These are phyloP conservation scores for Lagopus muta DNA, from an alignment of 2,113 vertebrate species.

Conservation along the genomic window DNA sequence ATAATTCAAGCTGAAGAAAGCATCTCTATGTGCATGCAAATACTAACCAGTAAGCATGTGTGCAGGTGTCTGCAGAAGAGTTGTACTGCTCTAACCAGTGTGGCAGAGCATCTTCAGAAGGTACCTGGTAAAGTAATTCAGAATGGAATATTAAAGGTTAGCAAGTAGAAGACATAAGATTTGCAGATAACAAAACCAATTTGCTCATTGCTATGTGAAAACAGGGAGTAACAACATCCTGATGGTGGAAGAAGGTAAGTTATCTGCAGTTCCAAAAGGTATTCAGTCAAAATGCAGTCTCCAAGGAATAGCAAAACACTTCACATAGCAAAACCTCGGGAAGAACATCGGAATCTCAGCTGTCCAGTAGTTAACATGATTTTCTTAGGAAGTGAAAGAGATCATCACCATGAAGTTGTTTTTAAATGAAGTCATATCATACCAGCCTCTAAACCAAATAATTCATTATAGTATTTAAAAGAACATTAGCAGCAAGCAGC, in stretches of 20 bases:
- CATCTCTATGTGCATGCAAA: neutral
- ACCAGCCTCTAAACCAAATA: neutral
- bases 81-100: constrained; percentile 96
- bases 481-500: neutral
- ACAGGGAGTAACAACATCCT: neutral
- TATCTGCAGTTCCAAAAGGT: neutral
- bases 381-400: neutral
- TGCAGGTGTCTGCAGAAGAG: constrained; percentile 93
- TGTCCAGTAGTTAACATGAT: neutral
- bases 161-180: neutral
- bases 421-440: neutral
- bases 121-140: constrained; percentile 79
- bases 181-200: neutral
- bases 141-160: neutral
- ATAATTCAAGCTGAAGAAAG: neutral
- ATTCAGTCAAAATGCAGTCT: neutral
- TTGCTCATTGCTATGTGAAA: neutral
- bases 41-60: constrained; percentile 94
- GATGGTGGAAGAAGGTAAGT: neutral
- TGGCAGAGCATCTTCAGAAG: constrained; percentile 92
- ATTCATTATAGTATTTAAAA: neutral
- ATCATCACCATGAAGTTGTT: neutral
- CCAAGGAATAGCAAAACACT: neutral
- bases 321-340: neutral
- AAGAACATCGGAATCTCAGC: neutral